Conservation (phyloP, 1,140 invertebrate genomes). For the Hycleus phaleratus region DNA sequence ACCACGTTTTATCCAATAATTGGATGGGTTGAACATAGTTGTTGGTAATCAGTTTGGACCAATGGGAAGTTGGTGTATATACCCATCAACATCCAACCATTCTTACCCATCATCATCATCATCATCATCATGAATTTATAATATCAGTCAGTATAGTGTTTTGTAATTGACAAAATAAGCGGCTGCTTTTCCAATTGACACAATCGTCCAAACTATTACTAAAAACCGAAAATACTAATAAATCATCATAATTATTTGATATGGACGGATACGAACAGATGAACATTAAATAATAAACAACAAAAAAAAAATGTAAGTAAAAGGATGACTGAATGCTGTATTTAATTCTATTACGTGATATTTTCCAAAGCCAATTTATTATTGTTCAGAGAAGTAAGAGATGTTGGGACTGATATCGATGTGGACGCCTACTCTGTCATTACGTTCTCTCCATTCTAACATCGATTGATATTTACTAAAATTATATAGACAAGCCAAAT, state of each 20-base stretch:
- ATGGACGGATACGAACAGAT: conserved; percentile 22
- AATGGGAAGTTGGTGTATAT: conserved; percentile 4
- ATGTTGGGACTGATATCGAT: conserved; percentile 28
- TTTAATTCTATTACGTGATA: conserved; percentile 42
- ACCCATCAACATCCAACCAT: not conserved
- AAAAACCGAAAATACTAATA: not conserved
- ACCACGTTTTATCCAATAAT: conserved; percentile 25
- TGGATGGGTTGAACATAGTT: conserved; percentile 17
- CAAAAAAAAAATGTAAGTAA: conserved; percentile 38
- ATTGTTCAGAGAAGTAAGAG: conserved; percentile 20
- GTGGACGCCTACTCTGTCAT: conserved; percentile 23
- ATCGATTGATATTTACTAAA: conserved; percentile 30
- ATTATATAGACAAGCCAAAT: conserved; percentile 16
- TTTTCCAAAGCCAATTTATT: conserved; percentile 36
- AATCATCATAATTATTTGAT: not conserved
- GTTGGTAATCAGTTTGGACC: conserved; percentile 15
- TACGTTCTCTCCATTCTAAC: conserved; percentile 18
- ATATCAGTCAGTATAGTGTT: conserved; percentile 34
- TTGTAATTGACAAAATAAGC: conserved; percentile 40
- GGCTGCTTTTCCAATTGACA: conserved; percentile 26
- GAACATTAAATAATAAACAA: conserved; percentile 37
- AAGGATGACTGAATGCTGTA: conserved; percentile 37
- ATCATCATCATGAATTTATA: conserved; percentile 29
- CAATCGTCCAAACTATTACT: conserved; percentile 15
- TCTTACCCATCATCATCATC: not conserved